phyloP scores from a whole-genome alignment of 2,888 invertebrate genomes.

The Acleris holmiana region DNA sequence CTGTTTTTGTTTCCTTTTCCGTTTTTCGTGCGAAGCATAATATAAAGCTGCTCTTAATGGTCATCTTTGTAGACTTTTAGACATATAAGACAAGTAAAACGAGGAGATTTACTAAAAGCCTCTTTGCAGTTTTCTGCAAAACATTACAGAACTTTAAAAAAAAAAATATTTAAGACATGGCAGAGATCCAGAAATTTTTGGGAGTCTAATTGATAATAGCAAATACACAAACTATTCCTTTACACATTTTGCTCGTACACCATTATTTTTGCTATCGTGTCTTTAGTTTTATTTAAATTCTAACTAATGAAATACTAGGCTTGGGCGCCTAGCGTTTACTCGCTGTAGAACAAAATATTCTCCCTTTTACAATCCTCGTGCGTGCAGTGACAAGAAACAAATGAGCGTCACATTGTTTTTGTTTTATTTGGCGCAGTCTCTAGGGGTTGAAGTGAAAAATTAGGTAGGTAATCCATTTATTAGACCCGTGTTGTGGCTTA shows the following conservation, averaged over 20 bases:
- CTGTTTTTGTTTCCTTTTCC: conserved; percentile 24
- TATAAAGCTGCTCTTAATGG: neutral
- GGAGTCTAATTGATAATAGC: too few species aligned
- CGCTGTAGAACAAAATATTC: neutral
- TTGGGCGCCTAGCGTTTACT: neutral
- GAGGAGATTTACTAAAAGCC: neutral
- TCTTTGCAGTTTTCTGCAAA: neutral
- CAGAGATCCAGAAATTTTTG: too few species aligned
- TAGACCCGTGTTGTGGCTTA: conserved; percentile 28
- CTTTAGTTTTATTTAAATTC: too few species aligned
- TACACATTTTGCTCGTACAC: too few species aligned
- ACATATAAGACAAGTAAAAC: neutral
- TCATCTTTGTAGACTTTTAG: neutral
- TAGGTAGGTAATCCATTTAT: conserved; percentile 37
- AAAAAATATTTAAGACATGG: too few species aligned
- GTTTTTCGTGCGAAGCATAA: conserved; percentile 12
- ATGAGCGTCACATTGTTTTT: conserved; percentile 50
- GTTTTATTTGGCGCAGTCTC: conserved; percentile 36
- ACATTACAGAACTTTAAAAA: too few species aligned
- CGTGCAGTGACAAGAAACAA: conserved; percentile 62
- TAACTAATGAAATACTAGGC: neutral
- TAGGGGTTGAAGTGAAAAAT: conserved; percentile 37
- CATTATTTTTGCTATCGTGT: too few species aligned
- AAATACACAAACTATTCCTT: too few species aligned
- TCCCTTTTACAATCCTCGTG: conserved; percentile 25